These are phyloP conservation scores for Agelastica alni DNA, from an alignment of 2,888 invertebrate genomes.

Conservation along the genomic window DNA sequence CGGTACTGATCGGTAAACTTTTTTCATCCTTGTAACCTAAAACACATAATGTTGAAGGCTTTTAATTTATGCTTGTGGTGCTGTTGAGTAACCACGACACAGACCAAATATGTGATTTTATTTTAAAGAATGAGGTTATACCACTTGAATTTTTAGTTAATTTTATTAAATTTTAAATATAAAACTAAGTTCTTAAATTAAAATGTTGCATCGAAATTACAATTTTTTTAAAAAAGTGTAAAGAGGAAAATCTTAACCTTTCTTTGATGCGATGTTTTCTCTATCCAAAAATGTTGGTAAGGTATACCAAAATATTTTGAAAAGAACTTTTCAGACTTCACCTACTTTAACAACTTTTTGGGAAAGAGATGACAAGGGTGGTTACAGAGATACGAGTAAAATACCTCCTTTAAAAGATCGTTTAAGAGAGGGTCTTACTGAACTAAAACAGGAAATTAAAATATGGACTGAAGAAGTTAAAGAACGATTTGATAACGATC, in stretches of 20 bases:
- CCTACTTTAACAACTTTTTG: slow-evolving; percentile 56
- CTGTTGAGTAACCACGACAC: too few species aligned
- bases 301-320: too few species aligned
- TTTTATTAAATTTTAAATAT: neutral
- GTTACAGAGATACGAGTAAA: slow-evolving; percentile 58
- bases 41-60: too few species aligned
- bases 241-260: slow-evolving; percentile 2
- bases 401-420: slow-evolving; percentile 60
- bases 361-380: slow-evolving; percentile 66
- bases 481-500: slow-evolving; percentile 58
- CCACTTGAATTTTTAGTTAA: too few species aligned
- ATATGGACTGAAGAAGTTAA: slow-evolving; percentile 68
- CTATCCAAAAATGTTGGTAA: slow-evolving; percentile 16
- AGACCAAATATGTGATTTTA: too few species aligned
- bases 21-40: too few species aligned
- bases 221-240: too few species aligned
- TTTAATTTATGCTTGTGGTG: too few species aligned
- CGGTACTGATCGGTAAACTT: too few species aligned
- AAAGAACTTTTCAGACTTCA: slow-evolving; percentile 43
- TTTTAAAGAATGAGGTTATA: too few species aligned
- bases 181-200: too few species aligned
- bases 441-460: slow-evolving; percentile 68
- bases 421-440: slow-evolving; percentile 67
- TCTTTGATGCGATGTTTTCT: slow-evolving; percentile 18
- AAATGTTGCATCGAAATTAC: too few species aligned